phyloP scores from a whole-genome alignment of 2,888 invertebrate species.

The Synanthedon andrenaeformis region DNA sequence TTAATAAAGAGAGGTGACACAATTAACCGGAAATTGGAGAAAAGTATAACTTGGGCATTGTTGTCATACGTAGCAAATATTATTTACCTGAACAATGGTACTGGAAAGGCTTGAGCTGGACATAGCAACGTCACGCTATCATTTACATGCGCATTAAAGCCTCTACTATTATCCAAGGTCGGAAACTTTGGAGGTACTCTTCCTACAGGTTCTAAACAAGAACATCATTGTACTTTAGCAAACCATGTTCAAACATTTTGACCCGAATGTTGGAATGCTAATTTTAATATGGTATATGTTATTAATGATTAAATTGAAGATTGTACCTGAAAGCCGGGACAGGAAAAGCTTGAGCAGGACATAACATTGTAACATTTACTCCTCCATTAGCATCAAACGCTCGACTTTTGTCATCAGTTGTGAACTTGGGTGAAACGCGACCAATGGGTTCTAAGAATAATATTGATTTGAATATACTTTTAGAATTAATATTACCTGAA shows the following conservation, averaged over 20 bases:
- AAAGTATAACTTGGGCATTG: conserved; percentile 77
- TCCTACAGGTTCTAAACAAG: conserved; percentile 69
- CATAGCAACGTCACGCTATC: conserved; percentile 74
- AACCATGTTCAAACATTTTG: not conserved
- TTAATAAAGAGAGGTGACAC: conserved; percentile 6
- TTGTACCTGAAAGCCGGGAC: conserved; percentile 73
- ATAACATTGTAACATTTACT: conserved; percentile 70
- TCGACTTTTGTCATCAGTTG: conserved; percentile 73
- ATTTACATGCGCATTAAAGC: conserved; percentile 58
- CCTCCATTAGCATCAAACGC: conserved; percentile 70
- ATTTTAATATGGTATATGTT: conserved; percentile 10
- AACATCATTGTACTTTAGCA: conserved; percentile 12
- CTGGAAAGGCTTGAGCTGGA: conserved; percentile 77
- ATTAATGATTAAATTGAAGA: not conserved
- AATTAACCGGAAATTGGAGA: conserved; percentile 77
- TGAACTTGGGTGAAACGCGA: conserved; percentile 76
- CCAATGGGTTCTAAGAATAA: conserved; percentile 74
- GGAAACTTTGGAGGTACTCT: conserved; percentile 79
- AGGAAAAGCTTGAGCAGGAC: conserved; percentile 83
- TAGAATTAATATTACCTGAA: conserved; percentile 66
- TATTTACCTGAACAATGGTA: conserved; percentile 73
- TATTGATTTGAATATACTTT: conserved; percentile 3
- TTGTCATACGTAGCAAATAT: conserved; percentile 21
- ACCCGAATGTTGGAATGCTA: conserved; percentile 76
- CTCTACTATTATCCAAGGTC: conserved; percentile 74